Percentiles rank a stretch among this genome's conserved stretches.
These are phyloP conservation scores for Indicator maculatus DNA, from an alignment of 2,113 vertebrate genomes.

Conservation along the genomic window DNA sequence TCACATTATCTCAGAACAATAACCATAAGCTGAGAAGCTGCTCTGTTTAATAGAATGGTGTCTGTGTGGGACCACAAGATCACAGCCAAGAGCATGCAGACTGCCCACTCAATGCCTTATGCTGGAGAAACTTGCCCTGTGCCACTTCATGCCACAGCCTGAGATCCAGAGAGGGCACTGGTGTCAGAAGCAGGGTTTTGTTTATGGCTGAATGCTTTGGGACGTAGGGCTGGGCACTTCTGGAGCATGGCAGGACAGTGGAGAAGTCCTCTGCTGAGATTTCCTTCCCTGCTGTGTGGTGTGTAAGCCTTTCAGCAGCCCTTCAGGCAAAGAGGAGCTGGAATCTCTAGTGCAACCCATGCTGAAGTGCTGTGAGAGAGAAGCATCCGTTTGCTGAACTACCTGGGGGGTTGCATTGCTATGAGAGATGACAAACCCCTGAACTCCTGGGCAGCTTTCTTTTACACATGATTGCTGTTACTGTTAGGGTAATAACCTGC, in stretches of 20 bases:
- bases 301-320: neutral
- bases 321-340: neutral
- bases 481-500: neutral
- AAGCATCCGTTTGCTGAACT: neutral
- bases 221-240: neutral
- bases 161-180: neutral
- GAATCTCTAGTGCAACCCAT: neutral
- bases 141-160: neutral
- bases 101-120: neutral
- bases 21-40: neutral
- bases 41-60: neutral
- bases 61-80: neutral
- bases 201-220: neutral
- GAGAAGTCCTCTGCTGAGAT: neutral
- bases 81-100: neutral
- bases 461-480: neutral
- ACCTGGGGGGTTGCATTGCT: neutral
- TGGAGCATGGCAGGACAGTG: neutral
- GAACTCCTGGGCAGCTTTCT: neutral
- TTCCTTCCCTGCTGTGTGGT: neutral
- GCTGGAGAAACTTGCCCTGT: neutral
- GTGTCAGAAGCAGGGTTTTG: neutral
- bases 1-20: conserved; percentile 31
- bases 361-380: neutral
- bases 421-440: neutral